phyloP scores from a whole-genome alignment of 2,113 vertebrate genomes.

The Rafetus swinhoei region DNA sequence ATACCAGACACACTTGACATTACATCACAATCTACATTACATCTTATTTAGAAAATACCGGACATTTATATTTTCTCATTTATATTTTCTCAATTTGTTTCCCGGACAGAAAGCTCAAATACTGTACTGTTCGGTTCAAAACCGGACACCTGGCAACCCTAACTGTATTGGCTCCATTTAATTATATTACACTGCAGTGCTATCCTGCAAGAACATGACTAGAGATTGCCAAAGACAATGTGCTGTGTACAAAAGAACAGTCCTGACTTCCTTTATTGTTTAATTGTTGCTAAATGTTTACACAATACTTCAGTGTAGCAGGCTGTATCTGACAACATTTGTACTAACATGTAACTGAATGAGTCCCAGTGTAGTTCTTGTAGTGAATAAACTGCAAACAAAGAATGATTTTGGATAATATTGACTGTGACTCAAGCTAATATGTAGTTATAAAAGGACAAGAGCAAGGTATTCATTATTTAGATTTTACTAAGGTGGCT shows the following conservation, averaged over 20 bases:
- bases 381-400: background rate
- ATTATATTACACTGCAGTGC: background rate
- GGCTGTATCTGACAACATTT: background rate
- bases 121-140: no score
- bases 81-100: no score
- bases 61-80: no score
- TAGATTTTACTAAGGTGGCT: background rate
- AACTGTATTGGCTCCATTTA: background rate
- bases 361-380: rapidly evolving
- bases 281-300: background rate
- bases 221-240: background rate
- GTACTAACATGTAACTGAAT: background rate
- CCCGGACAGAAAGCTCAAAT: no score
- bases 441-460: background rate
- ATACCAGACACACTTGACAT: no score
- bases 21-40: no score
- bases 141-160: no score
- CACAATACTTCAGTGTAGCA: background rate
- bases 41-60: no score
- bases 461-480: background rate
- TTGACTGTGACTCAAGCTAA: background rate
- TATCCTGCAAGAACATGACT: background rate
- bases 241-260: background rate
- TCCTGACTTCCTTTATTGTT: background rate
- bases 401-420: background rate